These are phyloP conservation scores for Clunio marinus DNA, from an alignment of 2,888 invertebrate species.

Conservation along the genomic window DNA sequence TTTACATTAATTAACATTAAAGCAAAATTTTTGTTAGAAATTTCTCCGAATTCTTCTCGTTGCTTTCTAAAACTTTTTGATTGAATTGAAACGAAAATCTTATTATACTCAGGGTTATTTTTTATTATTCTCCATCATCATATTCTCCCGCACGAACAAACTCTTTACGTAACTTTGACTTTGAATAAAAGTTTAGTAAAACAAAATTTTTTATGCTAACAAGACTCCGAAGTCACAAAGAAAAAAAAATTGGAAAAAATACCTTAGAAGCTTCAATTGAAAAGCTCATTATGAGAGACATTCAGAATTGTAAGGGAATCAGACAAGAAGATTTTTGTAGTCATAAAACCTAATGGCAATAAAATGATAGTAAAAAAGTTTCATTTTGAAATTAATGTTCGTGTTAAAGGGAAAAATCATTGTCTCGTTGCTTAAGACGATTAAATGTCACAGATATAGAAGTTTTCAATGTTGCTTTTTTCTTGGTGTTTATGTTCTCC, in stretches of 20 bases:
- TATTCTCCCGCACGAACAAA: too few species aligned
- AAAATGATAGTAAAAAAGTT: constrained; percentile 22
- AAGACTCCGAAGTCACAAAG: not conserved
- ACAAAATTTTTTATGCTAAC: not conserved
- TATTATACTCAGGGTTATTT: too few species aligned
- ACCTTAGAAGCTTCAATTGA: not conserved
- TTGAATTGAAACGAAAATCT: too few species aligned
- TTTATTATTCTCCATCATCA: too few species aligned
- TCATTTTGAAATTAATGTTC: constrained; percentile 14
- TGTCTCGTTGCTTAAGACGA: not conserved
- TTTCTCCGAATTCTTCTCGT: too few species aligned
- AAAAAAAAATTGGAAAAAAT: too few species aligned
- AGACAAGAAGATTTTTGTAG: not conserved
- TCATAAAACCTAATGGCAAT: constrained; percentile 13
- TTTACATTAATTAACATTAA: too few species aligned
- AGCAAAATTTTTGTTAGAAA: too few species aligned
- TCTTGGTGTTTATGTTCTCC: not conserved
- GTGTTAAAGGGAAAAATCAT: not conserved
- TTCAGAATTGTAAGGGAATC: not conserved
- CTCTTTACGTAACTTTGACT: too few species aligned
- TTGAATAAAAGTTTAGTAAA: too few species aligned
- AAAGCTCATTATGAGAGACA: not conserved
- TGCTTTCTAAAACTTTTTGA: too few species aligned
- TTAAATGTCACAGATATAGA: too few species aligned
- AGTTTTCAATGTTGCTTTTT: not conserved